A percentile compares a stretch with the other conserved stretches of the same genome.
These are phyloP conservation scores for Cottoperca gobio DNA, from an alignment of 2,797 vertebrate genomes.

Conservation along the genomic window DNA sequence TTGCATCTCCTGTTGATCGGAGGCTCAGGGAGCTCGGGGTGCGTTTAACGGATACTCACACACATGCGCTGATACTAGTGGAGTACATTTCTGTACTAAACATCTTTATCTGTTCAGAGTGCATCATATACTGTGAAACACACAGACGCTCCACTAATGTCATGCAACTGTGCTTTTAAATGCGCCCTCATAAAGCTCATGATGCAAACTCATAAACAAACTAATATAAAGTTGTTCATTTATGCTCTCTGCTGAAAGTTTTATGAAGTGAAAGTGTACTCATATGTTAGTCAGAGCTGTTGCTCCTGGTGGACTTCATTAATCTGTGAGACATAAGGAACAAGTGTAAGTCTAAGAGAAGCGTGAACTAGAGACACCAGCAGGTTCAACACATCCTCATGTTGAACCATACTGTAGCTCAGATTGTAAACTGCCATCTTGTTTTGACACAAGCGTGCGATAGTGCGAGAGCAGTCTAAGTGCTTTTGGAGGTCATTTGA, in stretches of 20 bases:
- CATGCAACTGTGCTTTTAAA: slow-evolving; percentile 15
- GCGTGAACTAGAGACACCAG: background rate
- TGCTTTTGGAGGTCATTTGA: slow-evolving; percentile 28
- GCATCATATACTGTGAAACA: background rate
- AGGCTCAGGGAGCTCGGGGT: background rate
- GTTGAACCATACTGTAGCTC: no score
- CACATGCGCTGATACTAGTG: background rate
- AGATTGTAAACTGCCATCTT: background rate
- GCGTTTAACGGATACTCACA: slow-evolving; percentile 19
- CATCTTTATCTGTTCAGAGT: background rate
- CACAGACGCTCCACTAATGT: background rate
- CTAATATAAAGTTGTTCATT: slow-evolving; percentile 43
- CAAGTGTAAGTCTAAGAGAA: background rate
- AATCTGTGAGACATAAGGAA: background rate
- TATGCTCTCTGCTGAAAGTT: slow-evolving; percentile 16
- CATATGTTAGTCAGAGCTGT: background rate
- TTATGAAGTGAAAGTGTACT: slow-evolving; percentile 30
- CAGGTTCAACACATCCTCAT: background rate
- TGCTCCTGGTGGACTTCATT: background rate
- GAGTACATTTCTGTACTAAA: slow-evolving; percentile 14
- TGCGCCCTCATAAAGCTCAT: slow-evolving; percentile 26
- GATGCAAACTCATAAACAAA: slow-evolving; percentile 48
- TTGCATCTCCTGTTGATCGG: slow-evolving; percentile 16
- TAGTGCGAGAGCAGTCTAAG: slow-evolving; percentile 1
- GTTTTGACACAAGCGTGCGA: background rate